Evolutionary conservation across 1,140 invertebrate species (phyloP).

Genomic region (Euura lappo): DNA sequence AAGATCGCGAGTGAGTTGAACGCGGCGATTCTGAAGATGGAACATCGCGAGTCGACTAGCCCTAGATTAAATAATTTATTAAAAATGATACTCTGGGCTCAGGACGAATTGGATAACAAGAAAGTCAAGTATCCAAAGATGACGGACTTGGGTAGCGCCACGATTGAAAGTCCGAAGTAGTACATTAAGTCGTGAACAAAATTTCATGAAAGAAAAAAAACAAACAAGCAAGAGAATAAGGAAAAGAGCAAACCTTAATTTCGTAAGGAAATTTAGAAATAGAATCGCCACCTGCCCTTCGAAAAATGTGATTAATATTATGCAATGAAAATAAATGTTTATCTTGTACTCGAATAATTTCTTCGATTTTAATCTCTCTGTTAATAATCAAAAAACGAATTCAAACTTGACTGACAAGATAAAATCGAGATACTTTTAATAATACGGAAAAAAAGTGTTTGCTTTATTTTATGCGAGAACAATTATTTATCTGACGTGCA

Average conservation of each 20-base stretch:
- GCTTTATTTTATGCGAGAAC: not conserved
- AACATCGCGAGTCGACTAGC: constrained; percentile 87
- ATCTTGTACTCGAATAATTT: not conserved
- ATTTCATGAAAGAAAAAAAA: not conserved
- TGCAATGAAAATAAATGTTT: not conserved
- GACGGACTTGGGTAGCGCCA: constrained; percentile 84
- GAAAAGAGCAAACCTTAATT: not conserved
- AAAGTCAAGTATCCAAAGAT: constrained; percentile 93
- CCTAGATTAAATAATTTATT: constrained; percentile 90
- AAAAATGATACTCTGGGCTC: constrained; percentile 94
- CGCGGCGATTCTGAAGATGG: constrained; percentile 91
- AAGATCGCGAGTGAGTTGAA: constrained; percentile 97
- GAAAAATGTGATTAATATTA: not conserved
- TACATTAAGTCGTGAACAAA: constrained; percentile 27
- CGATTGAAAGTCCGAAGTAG: constrained; percentile 78
- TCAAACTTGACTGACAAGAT: no score
- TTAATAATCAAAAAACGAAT: no score
- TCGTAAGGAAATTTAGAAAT: constrained; percentile 10
- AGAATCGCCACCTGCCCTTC: not conserved
- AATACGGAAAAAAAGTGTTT: not conserved
- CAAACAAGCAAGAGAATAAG: not conserved
- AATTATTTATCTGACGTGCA: not conserved
- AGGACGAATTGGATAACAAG: constrained; percentile 93
- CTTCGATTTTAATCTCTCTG: not conserved
- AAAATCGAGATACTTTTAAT: not conserved